These are phyloP conservation scores for Maconellicoccus hirsutus DNA, from an alignment of 1,140 invertebrate species.

Conservation along the genomic window DNA sequence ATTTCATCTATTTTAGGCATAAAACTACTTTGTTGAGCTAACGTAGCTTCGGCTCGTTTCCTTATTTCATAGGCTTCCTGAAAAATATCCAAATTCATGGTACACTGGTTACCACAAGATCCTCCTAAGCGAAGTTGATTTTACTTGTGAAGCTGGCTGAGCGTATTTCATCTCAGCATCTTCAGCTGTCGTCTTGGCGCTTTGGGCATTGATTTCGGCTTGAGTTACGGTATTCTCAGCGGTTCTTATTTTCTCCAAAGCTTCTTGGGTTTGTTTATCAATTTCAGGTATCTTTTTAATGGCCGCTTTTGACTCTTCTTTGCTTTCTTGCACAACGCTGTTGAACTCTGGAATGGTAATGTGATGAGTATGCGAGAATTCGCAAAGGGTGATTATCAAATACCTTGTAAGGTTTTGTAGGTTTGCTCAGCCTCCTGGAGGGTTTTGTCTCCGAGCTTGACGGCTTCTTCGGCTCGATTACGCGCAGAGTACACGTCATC, in stretches of 20 bases:
- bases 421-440: constrained; percentile 77
- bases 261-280: constrained; percentile 48
- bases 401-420: constrained; percentile 67
- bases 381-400: too few species aligned
- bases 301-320: constrained; percentile 53
- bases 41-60: constrained; percentile 60
- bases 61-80: constrained; percentile 63
- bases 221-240: constrained; percentile 47
- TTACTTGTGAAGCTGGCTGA: constrained; percentile 57
- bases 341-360: constrained; percentile 91
- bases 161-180: constrained; percentile 60
- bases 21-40: constrained; percentile 56
- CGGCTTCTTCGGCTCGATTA: constrained; percentile 63
- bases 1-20: constrained; percentile 65
- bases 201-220: constrained; percentile 64
- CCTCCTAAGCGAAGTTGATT: too few species aligned
- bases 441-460: constrained; percentile 69
- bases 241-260: constrained; percentile 44
- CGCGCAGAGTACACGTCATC: constrained; percentile 57
- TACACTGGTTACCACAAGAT: too few species aligned
- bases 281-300: constrained; percentile 45
- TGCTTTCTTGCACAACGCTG: constrained; percentile 64
- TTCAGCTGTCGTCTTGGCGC: constrained; percentile 60
- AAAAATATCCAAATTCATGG: constrained; percentile 30
- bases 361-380: too few species aligned